Conservation (phyloP, 2,113 vertebrate genomes). For the Hassar affinis region DNA sequence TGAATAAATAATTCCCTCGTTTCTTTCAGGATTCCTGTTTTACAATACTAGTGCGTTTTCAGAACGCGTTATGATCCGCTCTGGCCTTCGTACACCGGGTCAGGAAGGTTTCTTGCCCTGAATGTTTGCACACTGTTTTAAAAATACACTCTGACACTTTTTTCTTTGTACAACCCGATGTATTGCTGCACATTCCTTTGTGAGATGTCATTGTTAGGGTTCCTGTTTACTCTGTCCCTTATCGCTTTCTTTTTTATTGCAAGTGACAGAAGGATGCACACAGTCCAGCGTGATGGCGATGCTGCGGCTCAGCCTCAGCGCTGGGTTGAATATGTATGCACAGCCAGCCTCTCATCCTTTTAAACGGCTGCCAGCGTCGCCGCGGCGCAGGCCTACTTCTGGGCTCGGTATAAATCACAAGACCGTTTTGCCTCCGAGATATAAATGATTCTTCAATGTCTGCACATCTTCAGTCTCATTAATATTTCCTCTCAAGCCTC, state of each 20-base stretch:
- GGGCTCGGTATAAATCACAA: constrained; percentile 49
- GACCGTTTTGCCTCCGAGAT: constrained; percentile 46
- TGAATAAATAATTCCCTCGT: neutral
- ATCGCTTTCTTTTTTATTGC: neutral
- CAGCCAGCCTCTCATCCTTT: constrained; percentile 27
- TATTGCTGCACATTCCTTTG: neutral
- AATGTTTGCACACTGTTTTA: neutral
- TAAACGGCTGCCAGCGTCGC: constrained; percentile 30
- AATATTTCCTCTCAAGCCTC: constrained; percentile 55
- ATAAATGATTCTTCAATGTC: constrained; percentile 52
- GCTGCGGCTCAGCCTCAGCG: neutral
- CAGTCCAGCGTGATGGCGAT: too few relatives aligned
- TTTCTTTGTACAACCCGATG: neutral
- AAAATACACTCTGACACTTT: neutral
- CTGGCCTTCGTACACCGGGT: neutral
- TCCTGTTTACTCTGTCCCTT: constrained; percentile 23
- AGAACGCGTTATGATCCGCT: neutral
- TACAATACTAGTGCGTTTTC: too few relatives aligned
- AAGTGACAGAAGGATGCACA: neutral
- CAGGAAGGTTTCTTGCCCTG: too few relatives aligned
- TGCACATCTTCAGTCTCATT: constrained; percentile 56
- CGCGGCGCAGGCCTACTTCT: constrained; percentile 15
- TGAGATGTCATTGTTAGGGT: neutral
- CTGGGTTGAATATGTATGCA: constrained; percentile 36
- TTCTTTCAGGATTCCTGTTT: neutral